Evolutionary conservation across 2,888 invertebrate species (phyloP).

Genomic region (Pegoplata infirma): DNA sequence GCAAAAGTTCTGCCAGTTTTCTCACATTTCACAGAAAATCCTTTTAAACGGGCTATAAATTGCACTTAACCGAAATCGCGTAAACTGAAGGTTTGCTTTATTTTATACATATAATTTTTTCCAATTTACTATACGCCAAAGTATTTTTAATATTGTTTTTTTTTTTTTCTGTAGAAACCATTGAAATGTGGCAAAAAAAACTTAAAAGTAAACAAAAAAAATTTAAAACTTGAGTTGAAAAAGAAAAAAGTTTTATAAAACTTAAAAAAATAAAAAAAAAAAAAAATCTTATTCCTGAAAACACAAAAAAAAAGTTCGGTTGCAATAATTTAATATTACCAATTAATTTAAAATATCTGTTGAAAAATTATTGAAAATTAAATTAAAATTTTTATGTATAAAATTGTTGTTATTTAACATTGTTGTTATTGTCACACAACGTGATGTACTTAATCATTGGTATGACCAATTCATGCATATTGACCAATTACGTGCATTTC

Average conservation of each 20-base stretch:
- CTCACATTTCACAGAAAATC: no score
- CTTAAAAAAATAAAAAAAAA: no score
- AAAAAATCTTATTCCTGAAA: no score
- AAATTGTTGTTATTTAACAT: neutral
- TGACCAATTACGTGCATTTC: conserved; percentile 74
- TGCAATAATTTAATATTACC: neutral
- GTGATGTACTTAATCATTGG: neutral
- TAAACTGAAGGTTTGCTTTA: no score
- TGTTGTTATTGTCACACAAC: neutral
- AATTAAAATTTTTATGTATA: neutral
- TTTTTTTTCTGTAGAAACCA: neutral
- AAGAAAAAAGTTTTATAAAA: neutral
- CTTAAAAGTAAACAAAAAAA: neutral
- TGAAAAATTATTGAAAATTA: neutral
- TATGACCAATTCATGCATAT: conserved; percentile 56
- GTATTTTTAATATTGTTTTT: neutral
- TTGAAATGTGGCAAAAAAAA: neutral
- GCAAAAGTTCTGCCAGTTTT: no score
- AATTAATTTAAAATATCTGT: neutral
- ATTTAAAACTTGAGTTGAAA: no score
- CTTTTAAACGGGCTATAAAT: no score
- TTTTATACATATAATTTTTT: no score
- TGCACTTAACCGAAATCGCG: no score
- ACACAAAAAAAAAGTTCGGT: neutral
- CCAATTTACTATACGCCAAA: neutral